Conservation (phyloP, 2,888 invertebrate species). For the Ennomos fuscantarius region DNA sequence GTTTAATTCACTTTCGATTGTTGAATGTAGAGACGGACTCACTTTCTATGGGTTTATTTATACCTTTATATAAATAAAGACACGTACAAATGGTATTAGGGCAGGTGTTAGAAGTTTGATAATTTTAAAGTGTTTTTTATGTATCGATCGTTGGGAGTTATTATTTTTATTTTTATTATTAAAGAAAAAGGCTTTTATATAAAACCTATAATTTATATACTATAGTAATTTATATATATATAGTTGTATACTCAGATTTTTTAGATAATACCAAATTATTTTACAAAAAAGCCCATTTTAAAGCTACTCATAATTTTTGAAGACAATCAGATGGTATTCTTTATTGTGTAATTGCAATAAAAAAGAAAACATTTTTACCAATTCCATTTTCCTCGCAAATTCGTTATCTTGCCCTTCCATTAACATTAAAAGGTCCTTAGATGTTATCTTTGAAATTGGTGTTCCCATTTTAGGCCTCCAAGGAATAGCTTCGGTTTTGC, state of each 20-base stretch:
- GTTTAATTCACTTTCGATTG: slow-evolving; percentile 34
- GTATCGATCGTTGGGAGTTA: too few relatives aligned
- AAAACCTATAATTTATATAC: too few relatives aligned
- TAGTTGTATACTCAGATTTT: too few relatives aligned
- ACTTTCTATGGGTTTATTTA: slow-evolving; percentile 21
- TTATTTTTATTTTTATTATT: too few relatives aligned
- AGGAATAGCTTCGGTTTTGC: slow-evolving; percentile 59
- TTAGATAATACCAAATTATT: too few relatives aligned
- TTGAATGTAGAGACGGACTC: slow-evolving; percentile 31
- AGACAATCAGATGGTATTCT: slow-evolving; percentile 8
- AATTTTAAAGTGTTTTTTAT: too few relatives aligned
- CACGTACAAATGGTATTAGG: too few relatives aligned
- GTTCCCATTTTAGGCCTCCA: slow-evolving; percentile 57
- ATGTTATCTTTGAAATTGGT: slow-evolving; percentile 70
- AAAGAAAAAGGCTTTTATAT: too few relatives aligned
- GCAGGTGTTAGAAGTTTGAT: too few relatives aligned
- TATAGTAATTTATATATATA: too few relatives aligned
- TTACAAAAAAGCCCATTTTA: neutral
- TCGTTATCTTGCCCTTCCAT: slow-evolving; percentile 48
- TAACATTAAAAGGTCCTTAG: slow-evolving; percentile 52
- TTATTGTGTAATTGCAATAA: slow-evolving; percentile 17
- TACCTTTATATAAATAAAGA: too few relatives aligned
- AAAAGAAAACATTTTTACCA: slow-evolving; percentile 24
- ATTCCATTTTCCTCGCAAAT: slow-evolving; percentile 39
- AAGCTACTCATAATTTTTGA: slow-evolving; percentile 13